phyloP scores from a whole-genome alignment of 2,797 vertebrate species.

The Smutsia temminckii region DNA sequence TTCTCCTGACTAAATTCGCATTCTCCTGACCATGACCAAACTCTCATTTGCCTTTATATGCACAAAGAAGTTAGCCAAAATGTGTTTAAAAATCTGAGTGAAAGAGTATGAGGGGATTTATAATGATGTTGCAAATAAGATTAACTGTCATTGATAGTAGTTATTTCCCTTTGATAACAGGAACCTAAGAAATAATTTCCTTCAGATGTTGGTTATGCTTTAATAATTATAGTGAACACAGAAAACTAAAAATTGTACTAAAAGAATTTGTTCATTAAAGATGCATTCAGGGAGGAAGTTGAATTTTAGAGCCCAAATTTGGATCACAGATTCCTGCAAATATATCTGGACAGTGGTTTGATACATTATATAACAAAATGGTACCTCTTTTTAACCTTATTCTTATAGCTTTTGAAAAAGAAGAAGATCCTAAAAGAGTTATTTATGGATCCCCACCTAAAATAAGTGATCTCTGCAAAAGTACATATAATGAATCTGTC shows the following conservation, averaged over 20 bases:
- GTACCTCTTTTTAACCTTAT: not conserved
- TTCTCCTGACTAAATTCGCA: not conserved
- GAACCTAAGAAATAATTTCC: not conserved
- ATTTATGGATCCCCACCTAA: not conserved
- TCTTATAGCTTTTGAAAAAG: not conserved
- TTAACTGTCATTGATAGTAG: not conserved
- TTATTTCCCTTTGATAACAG: slow-evolving; percentile 31
- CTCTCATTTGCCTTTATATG: not conserved
- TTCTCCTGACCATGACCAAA: not conserved
- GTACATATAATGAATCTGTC: not conserved
- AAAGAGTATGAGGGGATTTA: not conserved
- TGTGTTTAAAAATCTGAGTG: not conserved
- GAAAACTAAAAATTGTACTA: slow-evolving; percentile 5
- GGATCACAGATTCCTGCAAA: not conserved
- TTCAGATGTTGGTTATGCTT: not conserved
- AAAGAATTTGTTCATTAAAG: not conserved
- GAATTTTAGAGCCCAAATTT: not conserved
- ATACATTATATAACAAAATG: not conserved
- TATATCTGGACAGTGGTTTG: not conserved
- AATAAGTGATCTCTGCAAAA: not conserved
- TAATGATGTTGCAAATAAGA: not conserved
- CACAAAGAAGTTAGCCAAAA: not conserved
- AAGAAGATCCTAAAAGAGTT: not conserved
- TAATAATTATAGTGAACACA: not conserved
- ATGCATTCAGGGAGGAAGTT: not conserved